These are phyloP conservation scores for Xylocampa areola DNA, from an alignment of 2,888 invertebrate species.

Conservation along the genomic window DNA sequence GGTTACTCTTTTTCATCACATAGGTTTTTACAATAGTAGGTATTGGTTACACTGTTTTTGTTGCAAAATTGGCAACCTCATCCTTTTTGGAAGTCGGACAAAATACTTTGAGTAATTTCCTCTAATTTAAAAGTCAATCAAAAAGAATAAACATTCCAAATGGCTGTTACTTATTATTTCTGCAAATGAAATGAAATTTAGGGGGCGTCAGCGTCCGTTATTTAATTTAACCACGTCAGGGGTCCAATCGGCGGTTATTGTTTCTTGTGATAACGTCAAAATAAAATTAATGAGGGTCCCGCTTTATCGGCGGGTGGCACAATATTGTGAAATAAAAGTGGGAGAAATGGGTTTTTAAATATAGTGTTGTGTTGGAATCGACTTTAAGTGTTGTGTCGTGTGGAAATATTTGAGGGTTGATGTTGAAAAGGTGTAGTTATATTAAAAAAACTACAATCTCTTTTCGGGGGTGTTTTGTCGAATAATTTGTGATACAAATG, in stretches of 20 bases:
- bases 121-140: constrained; percentile 7
- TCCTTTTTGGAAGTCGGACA: too few relatives aligned
- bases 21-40: too few relatives aligned
- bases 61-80: too few relatives aligned
- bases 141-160: constrained; percentile 16
- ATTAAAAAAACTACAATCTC: too few relatives aligned
- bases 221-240: constrained; percentile 54
- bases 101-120: background rate
- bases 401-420: constrained; percentile 5
- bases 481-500: too few relatives aligned
- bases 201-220: constrained; percentile 41
- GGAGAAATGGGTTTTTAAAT: constrained; percentile 17
- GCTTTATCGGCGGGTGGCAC: constrained; percentile 27
- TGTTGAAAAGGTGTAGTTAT: background rate
- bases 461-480: too few relatives aligned
- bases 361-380: constrained; percentile 13
- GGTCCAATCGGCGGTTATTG: constrained; percentile 56
- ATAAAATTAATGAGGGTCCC: constrained; percentile 60
- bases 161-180: constrained; percentile 29
- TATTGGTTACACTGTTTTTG: too few relatives aligned
- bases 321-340: constrained; percentile 39
- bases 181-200: constrained; percentile 33
- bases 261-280: constrained; percentile 63
- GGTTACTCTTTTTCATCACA: too few relatives aligned
- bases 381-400: constrained; percentile 4